Evolutionary conservation across 1,140 invertebrate genomes (phyloP).

Genomic region (Cecropterus lyciades): DNA sequence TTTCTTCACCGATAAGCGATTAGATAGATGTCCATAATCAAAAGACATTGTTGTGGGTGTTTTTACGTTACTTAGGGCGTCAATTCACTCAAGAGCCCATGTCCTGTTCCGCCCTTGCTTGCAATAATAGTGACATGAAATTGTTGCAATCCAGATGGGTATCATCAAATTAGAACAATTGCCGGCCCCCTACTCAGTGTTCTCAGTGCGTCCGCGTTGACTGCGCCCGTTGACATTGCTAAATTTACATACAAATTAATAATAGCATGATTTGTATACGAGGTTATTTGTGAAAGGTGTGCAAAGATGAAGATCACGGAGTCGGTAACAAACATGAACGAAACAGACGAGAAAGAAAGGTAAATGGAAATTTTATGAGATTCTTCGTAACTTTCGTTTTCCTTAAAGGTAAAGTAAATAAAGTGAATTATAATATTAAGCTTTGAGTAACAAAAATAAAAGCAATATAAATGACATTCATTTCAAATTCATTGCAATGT

Average conservation of each 20-base stretch:
- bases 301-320: conserved; percentile 69
- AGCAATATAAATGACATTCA: too few species aligned
- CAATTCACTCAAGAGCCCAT: conserved; percentile 70
- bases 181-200: conserved; percentile 60
- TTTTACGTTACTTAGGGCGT: conserved; percentile 38
- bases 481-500: too few species aligned
- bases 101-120: conserved; percentile 71
- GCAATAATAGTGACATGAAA: conserved; percentile 68
- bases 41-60: background rate
- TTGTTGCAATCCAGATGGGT: conserved; percentile 72
- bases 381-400: too few species aligned
- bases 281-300: conserved; percentile 6
- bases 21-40: too few species aligned
- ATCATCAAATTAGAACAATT: conserved; percentile 67
- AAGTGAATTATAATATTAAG: too few species aligned
- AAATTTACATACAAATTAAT: conserved; percentile 7
- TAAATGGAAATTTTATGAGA: conserved; percentile 15
- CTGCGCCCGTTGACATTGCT: conserved; percentile 42
- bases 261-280: background rate
- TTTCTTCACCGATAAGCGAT: too few species aligned
- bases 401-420: too few species aligned
- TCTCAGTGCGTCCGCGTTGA: conserved; percentile 51
- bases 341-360: conserved; percentile 49
- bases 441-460: too few species aligned
- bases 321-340: conserved; percentile 45